These are phyloP conservation scores for Nymphalis c-album DNA, from an alignment of 2,888 invertebrate species.

Conservation along the genomic window DNA sequence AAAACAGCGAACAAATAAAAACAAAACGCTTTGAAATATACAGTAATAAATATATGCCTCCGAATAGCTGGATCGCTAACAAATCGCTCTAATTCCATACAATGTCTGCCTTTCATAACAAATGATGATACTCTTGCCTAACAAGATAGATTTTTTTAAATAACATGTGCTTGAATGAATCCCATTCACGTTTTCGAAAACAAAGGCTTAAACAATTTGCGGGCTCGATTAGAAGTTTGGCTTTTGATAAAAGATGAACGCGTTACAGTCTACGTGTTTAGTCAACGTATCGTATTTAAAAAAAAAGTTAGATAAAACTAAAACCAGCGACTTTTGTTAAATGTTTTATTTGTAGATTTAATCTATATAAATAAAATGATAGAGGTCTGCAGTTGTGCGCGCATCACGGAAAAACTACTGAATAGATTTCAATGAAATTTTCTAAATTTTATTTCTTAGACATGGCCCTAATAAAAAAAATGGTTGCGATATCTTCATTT, in stretches of 20 bases:
- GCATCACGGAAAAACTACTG: no score
- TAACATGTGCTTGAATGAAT: constrained; percentile 60
- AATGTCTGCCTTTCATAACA: constrained; percentile 53
- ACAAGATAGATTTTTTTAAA: constrained; percentile 67
- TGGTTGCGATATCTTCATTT: no score
- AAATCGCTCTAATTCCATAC: constrained; percentile 32
- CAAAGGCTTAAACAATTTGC: constrained; percentile 72
- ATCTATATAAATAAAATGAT: no score
- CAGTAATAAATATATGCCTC: neutral
- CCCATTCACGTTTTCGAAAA: constrained; percentile 57
- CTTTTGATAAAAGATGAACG: constrained; percentile 55
- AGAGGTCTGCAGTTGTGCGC: no score
- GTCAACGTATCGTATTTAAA: neutral
- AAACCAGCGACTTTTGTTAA: no score
- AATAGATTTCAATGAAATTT: no score
- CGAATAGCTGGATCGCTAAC: constrained; percentile 10
- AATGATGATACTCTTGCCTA: constrained; percentile 68
- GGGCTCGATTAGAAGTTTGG: constrained; percentile 54
- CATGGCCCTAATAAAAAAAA: no score
- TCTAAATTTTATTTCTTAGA: no score
- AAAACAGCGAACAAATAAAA: neutral
- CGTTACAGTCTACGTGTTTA: constrained; percentile 29
- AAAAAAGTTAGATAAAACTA: no score
- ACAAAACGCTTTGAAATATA: neutral
- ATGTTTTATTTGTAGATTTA: neutral